Conservation (phyloP, 2,113 vertebrate species). For the Coptodon rendalli region DNA sequence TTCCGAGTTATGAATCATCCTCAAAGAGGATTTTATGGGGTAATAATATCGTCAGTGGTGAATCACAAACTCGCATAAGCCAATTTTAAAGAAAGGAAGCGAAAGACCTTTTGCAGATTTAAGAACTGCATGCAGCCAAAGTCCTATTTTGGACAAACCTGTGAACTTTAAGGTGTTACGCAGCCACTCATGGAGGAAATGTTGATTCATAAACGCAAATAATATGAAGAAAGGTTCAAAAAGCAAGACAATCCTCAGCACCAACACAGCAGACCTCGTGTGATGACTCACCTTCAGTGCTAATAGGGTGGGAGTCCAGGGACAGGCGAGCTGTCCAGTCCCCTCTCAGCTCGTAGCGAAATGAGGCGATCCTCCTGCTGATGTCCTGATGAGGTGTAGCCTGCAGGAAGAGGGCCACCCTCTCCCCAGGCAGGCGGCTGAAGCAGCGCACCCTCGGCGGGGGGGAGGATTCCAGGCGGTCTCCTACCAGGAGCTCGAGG, state of each 20-base stretch:
- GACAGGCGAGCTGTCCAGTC: conserved; percentile 73
- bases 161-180: neutral
- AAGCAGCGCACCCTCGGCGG: conserved; percentile 78
- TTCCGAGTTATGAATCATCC: conserved; percentile 33
- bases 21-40: neutral
- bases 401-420: conserved; percentile 85
- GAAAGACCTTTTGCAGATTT: neutral
- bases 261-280: neutral
- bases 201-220: neutral
- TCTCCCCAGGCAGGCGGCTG: conserved; percentile 78
- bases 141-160: neutral
- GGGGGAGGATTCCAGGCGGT: conserved; percentile 51
- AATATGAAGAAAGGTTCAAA: neutral
- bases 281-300: conserved; percentile 73
- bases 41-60: neutral
- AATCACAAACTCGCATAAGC: neutral
- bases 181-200: neutral
- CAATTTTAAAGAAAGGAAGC: neutral
- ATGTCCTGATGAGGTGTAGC: conserved; percentile 87
- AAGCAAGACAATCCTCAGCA: neutral
- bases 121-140: neutral
- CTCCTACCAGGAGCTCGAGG: conserved; percentile 84
- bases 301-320: conserved; percentile 63
- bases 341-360: conserved; percentile 83
- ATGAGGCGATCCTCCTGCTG: conserved; percentile 86